A percentile compares a stretch with the other conserved stretches of the same genome.
Conservation (phyloP, 2,113 vertebrate species). For the Clarias gariepinus region DNA sequence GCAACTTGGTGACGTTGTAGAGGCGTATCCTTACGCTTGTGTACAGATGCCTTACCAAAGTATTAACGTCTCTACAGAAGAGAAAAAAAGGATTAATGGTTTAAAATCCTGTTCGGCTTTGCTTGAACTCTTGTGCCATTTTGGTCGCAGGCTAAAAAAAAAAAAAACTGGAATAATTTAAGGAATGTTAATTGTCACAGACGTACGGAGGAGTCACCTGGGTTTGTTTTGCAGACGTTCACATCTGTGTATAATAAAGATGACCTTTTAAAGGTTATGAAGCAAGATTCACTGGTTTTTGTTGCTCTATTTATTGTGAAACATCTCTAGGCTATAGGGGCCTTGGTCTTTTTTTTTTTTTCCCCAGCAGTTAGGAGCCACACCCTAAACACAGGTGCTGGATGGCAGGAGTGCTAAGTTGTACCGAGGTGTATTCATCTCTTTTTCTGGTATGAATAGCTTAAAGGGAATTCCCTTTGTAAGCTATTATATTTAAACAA, state of each 20-base stretch:
- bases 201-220: conserved; percentile 27
- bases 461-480: neutral
- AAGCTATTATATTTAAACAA: neutral
- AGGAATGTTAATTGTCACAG: conserved; percentile 35
- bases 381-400: conserved; percentile 40
- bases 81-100: neutral
- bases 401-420: conserved; percentile 6
- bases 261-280: neutral
- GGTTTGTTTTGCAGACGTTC: neutral
- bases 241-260: neutral
- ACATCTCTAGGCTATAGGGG: neutral
- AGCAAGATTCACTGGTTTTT: neutral
- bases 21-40: neutral
- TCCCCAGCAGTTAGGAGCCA: neutral
- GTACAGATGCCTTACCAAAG: neutral
- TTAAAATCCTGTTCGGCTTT: neutral
- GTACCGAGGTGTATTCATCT: neutral
- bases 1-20: conserved; percentile 4
- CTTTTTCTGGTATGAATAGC: neutral
- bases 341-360: neutral
- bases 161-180: conserved; percentile 24
- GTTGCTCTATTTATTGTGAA: conserved; percentile 4
- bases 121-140: neutral
- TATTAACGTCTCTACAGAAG: neutral
- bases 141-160: neutral